Base-by-base conservation (phyloP, 2,797 vertebrate species). In the Acropternis orthonyx region DNA sequence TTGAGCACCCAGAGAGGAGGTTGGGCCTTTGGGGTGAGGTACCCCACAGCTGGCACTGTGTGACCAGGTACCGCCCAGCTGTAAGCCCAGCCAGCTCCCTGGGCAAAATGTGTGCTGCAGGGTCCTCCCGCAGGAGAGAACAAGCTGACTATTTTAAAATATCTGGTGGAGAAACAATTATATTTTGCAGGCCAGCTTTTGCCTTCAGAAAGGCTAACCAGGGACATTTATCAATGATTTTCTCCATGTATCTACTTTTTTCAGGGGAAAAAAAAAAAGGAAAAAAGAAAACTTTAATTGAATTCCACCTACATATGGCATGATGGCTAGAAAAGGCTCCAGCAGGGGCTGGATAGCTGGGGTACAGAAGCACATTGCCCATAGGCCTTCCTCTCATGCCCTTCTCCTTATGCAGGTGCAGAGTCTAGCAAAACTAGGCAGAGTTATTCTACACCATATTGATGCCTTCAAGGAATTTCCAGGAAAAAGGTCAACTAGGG, bases 381-480 rank as follows among this genome's bases (percentile, higher is more conserved):
- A 10, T 28, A 39, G 56, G 27, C 10, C 10, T 74, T 92, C 83
- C 75, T 34, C 39, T 69, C 51, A 18, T 22, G 28, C 34, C 30
- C 34, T 55, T 32, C 32, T 79, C 19, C 18, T 55, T 66, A 21
- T 32, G 46, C 0, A 0, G 3, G 26, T 74, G 15, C 20, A 39
- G 62, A 44, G 43, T 74, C 66, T 44, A 78, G 43, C 36, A 83
- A 92, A 92, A 68, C 8, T 5, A 83, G 34, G 12, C 37, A 44
- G 49, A 85, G 14, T 34, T 86, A 44, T 87, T 63, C 44, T 82
- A 18, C 18, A 75, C 55, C 89, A 81, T 83, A 89, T 81, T 88
- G 89, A 78, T 55, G 54, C 76, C 87, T 85, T 44, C 66, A 73
- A 55, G 68, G 43, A 39, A 78, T 89, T 83, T 78, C 27, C 36